These are phyloP conservation scores for Oplegnathus fasciatus DNA, from an alignment of 2,113 vertebrate species.

Conservation along the genomic window DNA sequence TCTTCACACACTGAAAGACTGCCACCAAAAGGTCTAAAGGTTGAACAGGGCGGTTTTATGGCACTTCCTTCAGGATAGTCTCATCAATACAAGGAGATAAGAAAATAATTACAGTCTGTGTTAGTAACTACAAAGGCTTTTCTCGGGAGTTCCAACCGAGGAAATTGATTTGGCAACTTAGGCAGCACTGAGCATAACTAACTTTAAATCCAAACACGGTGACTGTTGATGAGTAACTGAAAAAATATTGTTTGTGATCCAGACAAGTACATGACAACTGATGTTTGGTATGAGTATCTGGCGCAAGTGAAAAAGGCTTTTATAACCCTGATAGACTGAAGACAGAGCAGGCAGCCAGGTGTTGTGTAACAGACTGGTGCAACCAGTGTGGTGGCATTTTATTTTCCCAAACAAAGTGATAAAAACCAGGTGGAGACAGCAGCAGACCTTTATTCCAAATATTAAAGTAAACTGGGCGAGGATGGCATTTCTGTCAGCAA, in stretches of 20 bases:
- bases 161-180: background rate
- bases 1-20: conserved; percentile 23
- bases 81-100: conserved; percentile 68
- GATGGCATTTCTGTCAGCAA: background rate
- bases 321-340: background rate
- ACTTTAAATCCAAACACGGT: background rate
- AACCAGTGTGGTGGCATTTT: conserved; percentile 58
- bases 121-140: background rate
- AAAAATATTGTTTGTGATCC: background rate
- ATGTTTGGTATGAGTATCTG: background rate
- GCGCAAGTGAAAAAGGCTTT: conserved; percentile 26
- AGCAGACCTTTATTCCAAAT: conserved; percentile 17
- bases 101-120: conserved; percentile 41
- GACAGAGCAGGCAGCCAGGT: conserved; percentile 12
- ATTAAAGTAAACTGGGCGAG: background rate
- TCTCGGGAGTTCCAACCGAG: conserved; percentile 14
- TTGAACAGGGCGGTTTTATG: conserved; percentile 66
- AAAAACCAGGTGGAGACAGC: conserved; percentile 5
- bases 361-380: conserved; percentile 63
- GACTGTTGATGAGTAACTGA: background rate
- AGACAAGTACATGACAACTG: background rate
- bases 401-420: conserved; percentile 23
- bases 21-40: conserved; percentile 76
- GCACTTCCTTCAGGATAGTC: conserved; percentile 14
- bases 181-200: background rate